Conservation (phyloP, 1,140 invertebrate genomes). For the Elysia chlorotica region DNA sequence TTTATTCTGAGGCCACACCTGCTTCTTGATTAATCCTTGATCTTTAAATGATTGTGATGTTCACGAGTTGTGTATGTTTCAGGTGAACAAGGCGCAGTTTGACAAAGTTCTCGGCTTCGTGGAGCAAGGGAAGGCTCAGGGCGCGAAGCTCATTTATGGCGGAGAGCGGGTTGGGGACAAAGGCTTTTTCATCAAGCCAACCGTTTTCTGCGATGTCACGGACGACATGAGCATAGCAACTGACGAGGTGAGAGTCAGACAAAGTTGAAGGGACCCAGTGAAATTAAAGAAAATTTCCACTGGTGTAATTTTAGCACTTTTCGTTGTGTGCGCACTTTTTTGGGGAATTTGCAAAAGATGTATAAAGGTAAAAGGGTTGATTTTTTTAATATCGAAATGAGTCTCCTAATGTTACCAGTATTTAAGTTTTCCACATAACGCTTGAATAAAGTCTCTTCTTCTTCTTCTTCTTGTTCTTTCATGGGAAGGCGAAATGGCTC, state of each 20-base stretch:
- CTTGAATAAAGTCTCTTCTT: too few relatives aligned
- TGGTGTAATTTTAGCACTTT: background rate
- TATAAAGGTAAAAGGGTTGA: background rate
- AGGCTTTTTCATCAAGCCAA: constrained; percentile 94
- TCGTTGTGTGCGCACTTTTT: background rate
- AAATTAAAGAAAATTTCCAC: too few relatives aligned
- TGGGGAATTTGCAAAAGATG: background rate
- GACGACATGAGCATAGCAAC: constrained; percentile 91
- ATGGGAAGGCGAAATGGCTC: too few relatives aligned
- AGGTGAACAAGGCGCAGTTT: constrained; percentile 82
- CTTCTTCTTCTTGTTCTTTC: too few relatives aligned
- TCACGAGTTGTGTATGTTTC: background rate
- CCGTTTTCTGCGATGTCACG: constrained; percentile 89
- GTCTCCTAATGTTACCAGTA: background rate
- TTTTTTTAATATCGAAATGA: background rate
- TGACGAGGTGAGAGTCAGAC: constrained; percentile 77
- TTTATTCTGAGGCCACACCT: too few relatives aligned
- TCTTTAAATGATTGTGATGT: background rate
- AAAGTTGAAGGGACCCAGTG: too few relatives aligned
- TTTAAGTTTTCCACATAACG: background rate
- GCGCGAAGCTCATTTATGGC: constrained; percentile 83
- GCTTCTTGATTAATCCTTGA: too few relatives aligned
- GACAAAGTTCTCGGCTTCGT: constrained; percentile 79
- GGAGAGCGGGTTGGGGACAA: constrained; percentile 72
- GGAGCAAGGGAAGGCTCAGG: constrained; percentile 79